These are phyloP conservation scores for Casuarius casuarius DNA, from an alignment of 2,113 vertebrate genomes.

Conservation along the genomic window DNA sequence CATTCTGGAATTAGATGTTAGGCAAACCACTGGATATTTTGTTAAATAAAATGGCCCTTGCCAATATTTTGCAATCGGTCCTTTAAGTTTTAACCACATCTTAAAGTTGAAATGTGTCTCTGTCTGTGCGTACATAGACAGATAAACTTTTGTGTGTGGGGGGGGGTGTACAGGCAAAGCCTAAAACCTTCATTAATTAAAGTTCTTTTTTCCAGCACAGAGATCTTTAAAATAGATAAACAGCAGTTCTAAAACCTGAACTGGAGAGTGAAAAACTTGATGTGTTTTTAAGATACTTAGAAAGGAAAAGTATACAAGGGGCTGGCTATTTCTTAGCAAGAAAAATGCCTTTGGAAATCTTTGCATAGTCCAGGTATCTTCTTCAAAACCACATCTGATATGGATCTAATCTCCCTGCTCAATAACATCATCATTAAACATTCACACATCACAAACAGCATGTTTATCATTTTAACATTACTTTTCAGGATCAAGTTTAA, in stretches of 20 bases:
- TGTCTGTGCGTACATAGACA: not conserved
- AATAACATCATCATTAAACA: slow-evolving; percentile 86
- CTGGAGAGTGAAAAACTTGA: slow-evolving; percentile 61
- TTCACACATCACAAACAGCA: slow-evolving; percentile 77
- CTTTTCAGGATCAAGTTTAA: slow-evolving; percentile 69
- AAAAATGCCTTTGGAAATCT: slow-evolving; percentile 82
- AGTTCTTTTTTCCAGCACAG: slow-evolving; percentile 3
- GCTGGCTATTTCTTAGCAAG: slow-evolving; percentile 78
- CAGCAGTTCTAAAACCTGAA: slow-evolving; percentile 47
- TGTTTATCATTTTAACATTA: slow-evolving; percentile 82
- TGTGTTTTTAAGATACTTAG: slow-evolving; percentile 76
- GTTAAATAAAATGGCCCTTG: slow-evolving; percentile 35
- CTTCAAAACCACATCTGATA: slow-evolving; percentile 86
- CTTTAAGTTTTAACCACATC: slow-evolving; percentile 38
- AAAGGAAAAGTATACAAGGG: slow-evolving; percentile 20
- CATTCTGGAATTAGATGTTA: slow-evolving; percentile 48
- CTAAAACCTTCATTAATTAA: slow-evolving; percentile 50
- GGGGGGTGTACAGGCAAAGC: not conserved
- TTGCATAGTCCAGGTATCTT: slow-evolving; percentile 72
- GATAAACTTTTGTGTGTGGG: not conserved
- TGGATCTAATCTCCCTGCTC: slow-evolving; percentile 83
- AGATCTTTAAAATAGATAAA: slow-evolving; percentile 61
- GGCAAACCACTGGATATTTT: slow-evolving; percentile 41
- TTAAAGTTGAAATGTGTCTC: not conserved
- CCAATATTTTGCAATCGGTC: slow-evolving; percentile 44